Evolutionary conservation across 2,888 invertebrate genomes (phyloP).

Genomic region (Acrocyrtus sp.): DNA sequence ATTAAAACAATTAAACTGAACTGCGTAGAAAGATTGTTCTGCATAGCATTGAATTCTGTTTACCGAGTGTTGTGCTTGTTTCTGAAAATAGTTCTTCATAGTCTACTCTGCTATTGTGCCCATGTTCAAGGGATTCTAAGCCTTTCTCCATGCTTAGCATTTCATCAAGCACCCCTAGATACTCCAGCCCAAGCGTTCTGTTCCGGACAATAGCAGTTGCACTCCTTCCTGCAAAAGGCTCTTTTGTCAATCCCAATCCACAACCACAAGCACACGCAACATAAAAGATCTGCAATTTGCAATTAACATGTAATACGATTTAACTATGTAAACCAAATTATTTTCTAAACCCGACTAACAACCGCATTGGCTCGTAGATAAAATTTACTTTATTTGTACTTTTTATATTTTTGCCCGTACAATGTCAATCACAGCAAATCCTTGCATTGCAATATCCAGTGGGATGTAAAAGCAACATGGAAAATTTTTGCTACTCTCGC

Average conservation of each 20-base stretch:
- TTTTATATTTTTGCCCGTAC: not conserved
- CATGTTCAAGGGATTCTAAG: too few relatives aligned
- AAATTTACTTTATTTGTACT: too few relatives aligned
- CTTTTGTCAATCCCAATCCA: too few relatives aligned
- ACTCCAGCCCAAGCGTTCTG: not conserved
- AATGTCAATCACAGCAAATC: conserved; percentile 28
- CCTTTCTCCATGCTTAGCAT: too few relatives aligned
- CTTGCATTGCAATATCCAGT: conserved; percentile 37
- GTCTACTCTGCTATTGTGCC: too few relatives aligned
- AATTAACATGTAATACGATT: not conserved
- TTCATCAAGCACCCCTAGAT: too few relatives aligned
- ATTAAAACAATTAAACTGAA: not conserved
- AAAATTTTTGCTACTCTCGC: too few relatives aligned
- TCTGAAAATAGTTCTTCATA: too few relatives aligned
- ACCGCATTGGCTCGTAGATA: too few relatives aligned
- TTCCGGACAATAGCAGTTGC: not conserved
- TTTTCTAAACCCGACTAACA: too few relatives aligned
- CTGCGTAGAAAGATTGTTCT: not conserved
- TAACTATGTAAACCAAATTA: too few relatives aligned
- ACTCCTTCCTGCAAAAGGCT: conserved; percentile 24
- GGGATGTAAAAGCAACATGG: conserved; percentile 36
- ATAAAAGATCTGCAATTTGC: not conserved
- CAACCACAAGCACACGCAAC: not conserved
- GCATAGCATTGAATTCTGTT: not conserved
- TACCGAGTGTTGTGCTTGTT: not conserved